A percentile compares a stretch with the other conserved stretches of the same genome.
These are phyloP conservation scores for Homalodisca vitripennis DNA, from an alignment of 1,140 invertebrate genomes.

Conservation along the genomic window DNA sequence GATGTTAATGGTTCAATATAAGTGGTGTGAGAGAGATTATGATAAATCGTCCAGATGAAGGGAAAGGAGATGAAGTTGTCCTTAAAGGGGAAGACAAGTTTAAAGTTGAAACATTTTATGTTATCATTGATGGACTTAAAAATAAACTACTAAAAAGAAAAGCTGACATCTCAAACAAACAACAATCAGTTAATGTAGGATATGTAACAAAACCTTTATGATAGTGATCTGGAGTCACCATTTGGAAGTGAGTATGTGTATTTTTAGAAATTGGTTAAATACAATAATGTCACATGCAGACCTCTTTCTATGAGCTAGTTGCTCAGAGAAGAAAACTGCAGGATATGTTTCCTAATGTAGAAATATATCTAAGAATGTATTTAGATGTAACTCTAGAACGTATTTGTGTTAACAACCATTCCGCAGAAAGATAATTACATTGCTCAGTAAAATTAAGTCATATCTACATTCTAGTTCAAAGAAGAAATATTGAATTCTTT, in stretches of 20 bases:
- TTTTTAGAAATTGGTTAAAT: conserved; percentile 6
- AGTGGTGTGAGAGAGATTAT: neutral
- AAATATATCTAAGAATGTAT: conserved; percentile 17
- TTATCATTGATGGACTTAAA: conserved; percentile 10
- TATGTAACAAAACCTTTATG: neutral
- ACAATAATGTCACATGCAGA: too few species aligned
- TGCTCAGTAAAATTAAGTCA: neutral
- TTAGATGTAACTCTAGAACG: too few species aligned
- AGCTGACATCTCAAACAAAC: neutral
- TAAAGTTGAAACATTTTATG: conserved; percentile 14
- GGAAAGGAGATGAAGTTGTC: conserved; percentile 5
- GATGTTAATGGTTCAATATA: neutral
- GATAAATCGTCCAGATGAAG: conserved; percentile 8
- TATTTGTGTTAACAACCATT: conserved; percentile 15
- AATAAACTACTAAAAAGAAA: conserved; percentile 7
- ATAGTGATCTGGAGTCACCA: too few species aligned
- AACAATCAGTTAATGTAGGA: neutral
- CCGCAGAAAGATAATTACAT: conserved; percentile 20
- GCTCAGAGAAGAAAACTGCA: conserved; percentile 10
- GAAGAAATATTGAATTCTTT: conserved; percentile 19
- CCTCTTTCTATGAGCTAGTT: conserved; percentile 4
- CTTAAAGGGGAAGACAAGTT: conserved; percentile 9
- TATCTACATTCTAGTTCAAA: conserved; percentile 1
- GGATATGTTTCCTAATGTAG: conserved; percentile 23
- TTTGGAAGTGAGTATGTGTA: too few species aligned